A percentile compares a stretch with the other conserved stretches of the same genome.
Conservation (phyloP, 2,113 vertebrate genomes). For the Labrus mixtus region DNA sequence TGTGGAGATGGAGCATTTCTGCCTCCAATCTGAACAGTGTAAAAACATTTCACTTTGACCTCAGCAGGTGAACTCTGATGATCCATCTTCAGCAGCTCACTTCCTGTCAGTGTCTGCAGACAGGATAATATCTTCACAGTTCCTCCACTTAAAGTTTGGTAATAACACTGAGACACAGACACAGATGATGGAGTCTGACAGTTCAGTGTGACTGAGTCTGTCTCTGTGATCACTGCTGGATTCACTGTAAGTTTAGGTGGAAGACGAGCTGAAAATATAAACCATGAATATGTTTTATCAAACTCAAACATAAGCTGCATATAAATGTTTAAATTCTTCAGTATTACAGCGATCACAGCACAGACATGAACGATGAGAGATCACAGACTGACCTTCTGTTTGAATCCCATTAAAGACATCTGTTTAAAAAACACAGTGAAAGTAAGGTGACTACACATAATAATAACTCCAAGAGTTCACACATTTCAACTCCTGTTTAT, state of each 20-base stretch:
- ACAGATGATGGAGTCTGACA: conserved; percentile 9
- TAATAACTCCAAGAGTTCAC: no score
- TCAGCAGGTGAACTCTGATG: not conserved
- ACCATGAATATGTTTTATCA: no score
- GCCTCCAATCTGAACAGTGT: not conserved
- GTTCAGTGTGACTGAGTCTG: conserved; percentile 23
- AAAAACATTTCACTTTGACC: conserved; percentile 33
- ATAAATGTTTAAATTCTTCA: no score
- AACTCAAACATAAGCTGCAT: no score
- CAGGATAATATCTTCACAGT: rapidly evolving
- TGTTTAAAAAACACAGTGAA: not conserved
- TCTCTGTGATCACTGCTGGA: not conserved
- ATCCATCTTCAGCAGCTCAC: conserved; percentile 20
- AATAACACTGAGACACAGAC: conserved; percentile 6
- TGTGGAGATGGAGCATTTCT: not conserved
- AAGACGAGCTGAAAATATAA: conserved; percentile 1
- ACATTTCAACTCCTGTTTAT: no score
- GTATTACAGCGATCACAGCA: no score
- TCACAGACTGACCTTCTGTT: not conserved
- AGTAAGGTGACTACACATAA: no score
- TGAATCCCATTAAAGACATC: not conserved
- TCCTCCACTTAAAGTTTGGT: rapidly evolving
- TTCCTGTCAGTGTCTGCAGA: conserved; percentile 21
- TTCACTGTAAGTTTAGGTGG: conserved; percentile 19
- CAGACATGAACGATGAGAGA: not conserved